These are phyloP conservation scores for Crossoptilon crossoptilon DNA, from an alignment of 2,797 vertebrate species.

Conservation along the genomic window DNA sequence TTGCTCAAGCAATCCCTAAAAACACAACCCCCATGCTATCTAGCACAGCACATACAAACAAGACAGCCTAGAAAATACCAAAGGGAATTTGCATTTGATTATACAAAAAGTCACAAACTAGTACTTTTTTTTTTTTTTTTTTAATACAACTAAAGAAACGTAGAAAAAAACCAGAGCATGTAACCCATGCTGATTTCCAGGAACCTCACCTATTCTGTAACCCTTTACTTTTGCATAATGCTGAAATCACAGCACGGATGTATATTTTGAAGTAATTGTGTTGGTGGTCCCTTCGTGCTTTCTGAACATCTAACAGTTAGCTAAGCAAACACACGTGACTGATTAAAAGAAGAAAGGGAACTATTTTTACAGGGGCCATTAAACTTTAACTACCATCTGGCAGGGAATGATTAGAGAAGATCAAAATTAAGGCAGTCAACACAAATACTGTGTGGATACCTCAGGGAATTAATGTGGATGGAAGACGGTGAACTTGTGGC, in stretches of 20 bases:
- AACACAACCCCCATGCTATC: background rate
- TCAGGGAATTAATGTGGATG: constrained; percentile 80
- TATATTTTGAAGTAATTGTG: constrained; percentile 76
- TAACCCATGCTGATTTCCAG: background rate
- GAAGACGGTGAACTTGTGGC: constrained; percentile 79
- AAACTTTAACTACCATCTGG: constrained; percentile 87
- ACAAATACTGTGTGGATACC: constrained; percentile 82
- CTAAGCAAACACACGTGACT: constrained; percentile 84
- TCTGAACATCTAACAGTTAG: constrained; percentile 81
- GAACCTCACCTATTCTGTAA: background rate
- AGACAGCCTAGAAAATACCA: background rate
- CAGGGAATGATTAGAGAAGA: constrained; percentile 85
- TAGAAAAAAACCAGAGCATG: background rate
- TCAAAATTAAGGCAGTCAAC: constrained; percentile 87
- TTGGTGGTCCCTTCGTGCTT: constrained; percentile 82
- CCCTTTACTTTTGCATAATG: constrained; percentile 9
- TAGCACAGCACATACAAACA: background rate
- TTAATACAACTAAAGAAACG: background rate
- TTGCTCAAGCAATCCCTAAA: background rate
- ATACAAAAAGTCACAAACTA: background rate
- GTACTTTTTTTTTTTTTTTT: background rate
- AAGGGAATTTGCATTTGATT: background rate
- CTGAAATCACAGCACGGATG: constrained; percentile 50
- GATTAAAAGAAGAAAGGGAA: constrained; percentile 85
- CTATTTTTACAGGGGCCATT: constrained; percentile 83